Evolutionary conservation across 2,888 invertebrate genomes (phyloP), one percentile per base, ranked within the genome.

Genomic region (Erpobdella octoculata): DNA sequence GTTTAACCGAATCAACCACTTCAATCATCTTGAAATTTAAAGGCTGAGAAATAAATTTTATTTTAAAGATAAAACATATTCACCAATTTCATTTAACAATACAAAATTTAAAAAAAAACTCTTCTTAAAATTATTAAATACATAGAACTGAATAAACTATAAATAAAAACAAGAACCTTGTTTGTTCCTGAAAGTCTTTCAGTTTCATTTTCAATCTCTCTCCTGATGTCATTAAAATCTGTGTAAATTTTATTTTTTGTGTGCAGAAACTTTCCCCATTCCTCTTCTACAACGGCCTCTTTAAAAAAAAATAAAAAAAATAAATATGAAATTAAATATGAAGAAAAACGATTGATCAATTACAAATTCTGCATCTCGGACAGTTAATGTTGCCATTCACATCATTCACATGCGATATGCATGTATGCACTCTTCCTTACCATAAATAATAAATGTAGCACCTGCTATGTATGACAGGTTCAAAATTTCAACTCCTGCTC

Each of bases 231-330:
- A 78, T 91, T 88, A 83, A 98, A 98, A 85, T 95, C 89, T 76
- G 90, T 89, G 83, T 88, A 98, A 70, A 93, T 87, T 84, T 88
- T 90, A 79, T 89, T 90, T 83, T 92, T 93, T 62, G 89, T 89
- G 83, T 99, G 98, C 46, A 97, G 87, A 83, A 99, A 99, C 79
- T 90, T 89, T 36, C 91, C 97, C 95, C 95, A 99, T 85, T 96
- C 94, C 76, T 92, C 91, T 73, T 90, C 83, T 25, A 35, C 61
- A 18, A 74, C 48, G 33, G 64, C 62, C 31, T 72, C 73, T 74
- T 65, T 12, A 65, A 69, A 25, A 37, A 62, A 25, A 37, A 53
- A 35, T 37, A 68, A 8, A 68, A 9, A 64, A 8, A 15, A 41
- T 12, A 41, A 41, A 15, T 41, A 15, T 41, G 12, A 41, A 41